Conservation (phyloP, 2,797 vertebrate genomes). For the Epinephelus malabaricus region DNA sequence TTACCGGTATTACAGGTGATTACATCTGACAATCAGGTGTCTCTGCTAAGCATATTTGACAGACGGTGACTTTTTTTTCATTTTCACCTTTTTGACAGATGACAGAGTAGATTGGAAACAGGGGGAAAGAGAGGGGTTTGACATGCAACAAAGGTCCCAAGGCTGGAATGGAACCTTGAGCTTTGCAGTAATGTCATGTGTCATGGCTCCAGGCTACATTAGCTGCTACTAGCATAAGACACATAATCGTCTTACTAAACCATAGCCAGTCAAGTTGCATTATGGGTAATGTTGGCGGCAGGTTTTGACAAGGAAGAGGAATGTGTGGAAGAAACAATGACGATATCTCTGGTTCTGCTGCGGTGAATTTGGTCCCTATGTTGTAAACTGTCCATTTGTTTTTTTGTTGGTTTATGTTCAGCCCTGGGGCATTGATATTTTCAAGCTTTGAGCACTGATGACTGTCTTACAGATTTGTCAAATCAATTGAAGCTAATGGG, state of each 20-base stretch:
- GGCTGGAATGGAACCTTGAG: too few species aligned
- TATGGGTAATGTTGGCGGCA: neutral
- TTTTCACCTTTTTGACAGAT: too few species aligned
- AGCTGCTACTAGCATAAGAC: too few species aligned
- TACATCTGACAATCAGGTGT: slow-evolving; percentile 16
- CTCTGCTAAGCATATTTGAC: slow-evolving; percentile 3
- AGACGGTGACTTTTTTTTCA: slow-evolving; percentile 1
- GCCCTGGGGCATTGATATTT: neutral
- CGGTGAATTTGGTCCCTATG: neutral
- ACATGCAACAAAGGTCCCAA: too few species aligned
- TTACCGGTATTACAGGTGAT: slow-evolving; percentile 38
- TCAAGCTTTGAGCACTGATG: neutral
- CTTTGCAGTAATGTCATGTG: too few species aligned
- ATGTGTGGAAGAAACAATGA: neutral
- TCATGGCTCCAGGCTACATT: too few species aligned
- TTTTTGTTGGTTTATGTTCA: neutral
- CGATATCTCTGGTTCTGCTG: neutral
- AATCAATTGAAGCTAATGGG: slow-evolving; percentile 3
- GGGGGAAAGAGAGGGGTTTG: too few species aligned
- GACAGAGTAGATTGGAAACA: too few species aligned
- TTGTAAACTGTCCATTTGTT: neutral
- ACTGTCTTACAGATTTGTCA: neutral
- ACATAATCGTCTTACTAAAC: too few species aligned
- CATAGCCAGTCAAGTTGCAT: too few species aligned
- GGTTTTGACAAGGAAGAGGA: neutral